Evolutionary conservation across 2,797 vertebrate genomes (phyloP).

Genomic region (Limosa lapponica): DNA sequence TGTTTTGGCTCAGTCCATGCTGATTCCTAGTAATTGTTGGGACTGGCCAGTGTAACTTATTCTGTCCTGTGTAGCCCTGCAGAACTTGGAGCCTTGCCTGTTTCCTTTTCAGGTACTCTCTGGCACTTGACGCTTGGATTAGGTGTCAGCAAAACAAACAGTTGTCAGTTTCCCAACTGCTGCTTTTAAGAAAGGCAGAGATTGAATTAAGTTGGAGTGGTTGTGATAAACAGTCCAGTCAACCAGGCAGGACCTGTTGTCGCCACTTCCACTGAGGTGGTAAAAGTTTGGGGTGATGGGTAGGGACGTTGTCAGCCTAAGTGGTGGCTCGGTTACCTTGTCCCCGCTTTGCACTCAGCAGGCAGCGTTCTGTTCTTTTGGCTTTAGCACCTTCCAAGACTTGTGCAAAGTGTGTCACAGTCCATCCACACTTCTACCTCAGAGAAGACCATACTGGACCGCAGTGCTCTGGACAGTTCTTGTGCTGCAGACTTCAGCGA

Average conservation of each 20-base stretch:
- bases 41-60: not conserved
- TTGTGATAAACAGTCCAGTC: not conserved
- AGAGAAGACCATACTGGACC: slow-evolving; percentile 49
- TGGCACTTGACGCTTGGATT: not conserved
- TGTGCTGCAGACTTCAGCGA: slow-evolving; percentile 90
- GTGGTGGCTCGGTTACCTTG: not conserved
- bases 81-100: not conserved
- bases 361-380: not conserved
- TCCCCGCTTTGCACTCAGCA: not conserved
- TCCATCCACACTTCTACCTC: slow-evolving; percentile 65
- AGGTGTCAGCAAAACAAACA: not conserved
- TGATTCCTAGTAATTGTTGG: not conserved
- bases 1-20: not conserved
- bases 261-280: not conserved
- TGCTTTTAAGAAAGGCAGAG: not conserved
- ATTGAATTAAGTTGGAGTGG: not conserved
- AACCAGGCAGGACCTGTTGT: not conserved
- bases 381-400: slow-evolving; percentile 56
- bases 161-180: not conserved
- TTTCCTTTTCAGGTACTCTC: not conserved
- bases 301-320: not conserved
- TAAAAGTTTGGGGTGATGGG: not conserved
- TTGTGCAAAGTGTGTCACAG: slow-evolving; percentile 46
- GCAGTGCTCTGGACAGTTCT: slow-evolving; percentile 83
- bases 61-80: not conserved